Conservation (phyloP, 2,113 vertebrate genomes). For the Dipodomys spectabilis region DNA sequence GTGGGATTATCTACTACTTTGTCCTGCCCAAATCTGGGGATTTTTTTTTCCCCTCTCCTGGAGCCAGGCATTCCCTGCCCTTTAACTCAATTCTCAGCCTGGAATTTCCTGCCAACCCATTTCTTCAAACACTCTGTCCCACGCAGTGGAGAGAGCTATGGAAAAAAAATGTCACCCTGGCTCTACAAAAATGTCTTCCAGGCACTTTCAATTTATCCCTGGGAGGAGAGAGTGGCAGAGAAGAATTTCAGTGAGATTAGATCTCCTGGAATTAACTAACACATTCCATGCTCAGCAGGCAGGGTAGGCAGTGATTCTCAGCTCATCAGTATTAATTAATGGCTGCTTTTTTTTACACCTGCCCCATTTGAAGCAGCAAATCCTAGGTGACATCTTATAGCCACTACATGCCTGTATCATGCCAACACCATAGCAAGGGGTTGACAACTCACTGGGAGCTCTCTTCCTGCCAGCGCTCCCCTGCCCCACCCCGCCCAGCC, state of each 20-base stretch:
- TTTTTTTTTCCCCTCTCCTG: neutral
- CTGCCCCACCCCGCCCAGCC: no score
- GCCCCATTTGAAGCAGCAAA: slow-evolving; percentile 27
- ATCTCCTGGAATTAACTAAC: neutral
- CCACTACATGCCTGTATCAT: slow-evolving; percentile 7
- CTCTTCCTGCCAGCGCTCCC: neutral
- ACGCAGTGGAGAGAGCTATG: neutral
- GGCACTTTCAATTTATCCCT: neutral
- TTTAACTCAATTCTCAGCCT: neutral
- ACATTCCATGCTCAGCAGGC: neutral
- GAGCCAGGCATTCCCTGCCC: neutral
- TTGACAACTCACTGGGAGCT: neutral
- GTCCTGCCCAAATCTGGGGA: neutral
- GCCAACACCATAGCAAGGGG: neutral
- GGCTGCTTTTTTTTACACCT: neutral
- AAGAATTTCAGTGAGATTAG: slow-evolving; percentile 15
- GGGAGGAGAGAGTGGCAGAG: neutral
- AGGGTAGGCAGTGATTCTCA: neutral
- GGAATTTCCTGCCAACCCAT: neutral
- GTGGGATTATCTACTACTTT: neutral
- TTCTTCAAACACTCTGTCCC: neutral
- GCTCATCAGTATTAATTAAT: slow-evolving; percentile 13
- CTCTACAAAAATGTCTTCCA: neutral
- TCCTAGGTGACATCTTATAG: slow-evolving; percentile 18
- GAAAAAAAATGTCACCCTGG: neutral